These are phyloP conservation scores for Petroica traversi DNA, from an alignment of 2,113 vertebrate species.

Conservation along the genomic window DNA sequence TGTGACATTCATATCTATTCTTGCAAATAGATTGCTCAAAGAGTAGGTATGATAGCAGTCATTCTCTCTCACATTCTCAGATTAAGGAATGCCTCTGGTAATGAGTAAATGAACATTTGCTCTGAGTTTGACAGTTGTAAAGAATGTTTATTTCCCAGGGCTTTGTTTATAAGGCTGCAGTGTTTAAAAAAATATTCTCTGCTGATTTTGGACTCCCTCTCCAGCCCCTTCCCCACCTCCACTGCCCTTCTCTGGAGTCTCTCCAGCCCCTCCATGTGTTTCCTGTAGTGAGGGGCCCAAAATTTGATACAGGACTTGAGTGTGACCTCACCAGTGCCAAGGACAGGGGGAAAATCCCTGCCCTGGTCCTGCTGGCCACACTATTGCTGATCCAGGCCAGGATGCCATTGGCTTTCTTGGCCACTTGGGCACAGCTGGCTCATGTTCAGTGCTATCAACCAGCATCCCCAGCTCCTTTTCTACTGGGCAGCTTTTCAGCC, in stretches of 20 bases:
- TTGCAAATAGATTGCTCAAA: constrained; percentile 35
- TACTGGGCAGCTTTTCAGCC: neutral
- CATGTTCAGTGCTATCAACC: neutral
- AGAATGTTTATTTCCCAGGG: neutral
- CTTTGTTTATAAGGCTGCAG: neutral
- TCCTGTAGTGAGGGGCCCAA: neutral
- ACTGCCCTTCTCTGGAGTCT: neutral
- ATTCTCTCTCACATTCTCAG: neutral
- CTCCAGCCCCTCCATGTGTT: neutral
- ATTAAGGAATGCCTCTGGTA: neutral
- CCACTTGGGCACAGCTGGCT: neutral
- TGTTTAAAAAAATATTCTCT: neutral
- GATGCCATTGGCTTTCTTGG: rapidly evolving
- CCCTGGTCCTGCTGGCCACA: neutral
- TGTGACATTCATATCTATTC: neutral
- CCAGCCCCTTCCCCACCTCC: neutral
- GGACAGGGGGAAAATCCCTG: neutral
- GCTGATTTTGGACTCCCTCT: neutral
- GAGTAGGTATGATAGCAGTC: neutral
- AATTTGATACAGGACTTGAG: neutral
- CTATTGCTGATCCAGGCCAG: rapidly evolving
- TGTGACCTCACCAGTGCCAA: neutral
- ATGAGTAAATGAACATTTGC: constrained; percentile 15
- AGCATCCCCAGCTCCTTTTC: neutral
- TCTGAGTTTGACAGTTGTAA: neutral